Evolutionary conservation across 2,888 invertebrate species (phyloP).

Genomic region (Apamea crenata): DNA sequence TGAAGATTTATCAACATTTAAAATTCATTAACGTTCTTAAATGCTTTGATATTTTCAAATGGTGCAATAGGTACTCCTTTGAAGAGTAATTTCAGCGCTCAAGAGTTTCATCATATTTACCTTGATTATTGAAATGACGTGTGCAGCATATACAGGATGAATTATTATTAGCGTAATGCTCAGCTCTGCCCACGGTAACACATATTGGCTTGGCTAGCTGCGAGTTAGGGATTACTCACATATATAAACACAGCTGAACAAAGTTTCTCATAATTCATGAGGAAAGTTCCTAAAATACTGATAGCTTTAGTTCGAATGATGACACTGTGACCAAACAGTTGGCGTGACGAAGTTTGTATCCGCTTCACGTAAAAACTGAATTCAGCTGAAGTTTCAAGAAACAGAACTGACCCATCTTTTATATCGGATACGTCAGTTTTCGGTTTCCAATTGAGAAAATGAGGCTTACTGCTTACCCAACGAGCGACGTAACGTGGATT

Average conservation of each 20-base stretch:
- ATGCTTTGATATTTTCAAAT: background rate
- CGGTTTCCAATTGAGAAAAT: slow-evolving; percentile 17
- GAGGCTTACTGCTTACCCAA: background rate
- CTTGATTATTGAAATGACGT: slow-evolving; percentile 56
- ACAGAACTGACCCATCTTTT: slow-evolving; percentile 20
- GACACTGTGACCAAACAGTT: slow-evolving; percentile 34
- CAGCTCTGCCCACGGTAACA: slow-evolving; percentile 61
- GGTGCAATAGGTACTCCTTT: slow-evolving; percentile 6
- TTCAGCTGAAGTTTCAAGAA: slow-evolving; percentile 21
- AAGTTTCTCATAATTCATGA: slow-evolving; percentile 50
- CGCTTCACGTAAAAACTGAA: slow-evolving; percentile 32
- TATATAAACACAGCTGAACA: slow-evolving; percentile 37
- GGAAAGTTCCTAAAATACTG: slow-evolving; percentile 50
- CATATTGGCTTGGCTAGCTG: slow-evolving; percentile 64
- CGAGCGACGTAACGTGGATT: too few relatives aligned
- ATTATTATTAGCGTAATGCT: slow-evolving; percentile 68
- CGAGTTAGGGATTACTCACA: slow-evolving; percentile 65
- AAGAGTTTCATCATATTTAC: slow-evolving; percentile 49
- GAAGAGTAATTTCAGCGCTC: background rate
- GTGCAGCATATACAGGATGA: slow-evolving; percentile 51
- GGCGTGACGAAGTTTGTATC: slow-evolving; percentile 28
- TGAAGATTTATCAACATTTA: background rate
- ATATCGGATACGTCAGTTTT: slow-evolving; percentile 14
- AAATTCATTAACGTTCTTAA: slow-evolving; percentile 1
- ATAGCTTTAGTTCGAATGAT: slow-evolving; percentile 25